Conservation (phyloP, 2,113 vertebrate species). For the Colistium nudipinnis region DNA sequence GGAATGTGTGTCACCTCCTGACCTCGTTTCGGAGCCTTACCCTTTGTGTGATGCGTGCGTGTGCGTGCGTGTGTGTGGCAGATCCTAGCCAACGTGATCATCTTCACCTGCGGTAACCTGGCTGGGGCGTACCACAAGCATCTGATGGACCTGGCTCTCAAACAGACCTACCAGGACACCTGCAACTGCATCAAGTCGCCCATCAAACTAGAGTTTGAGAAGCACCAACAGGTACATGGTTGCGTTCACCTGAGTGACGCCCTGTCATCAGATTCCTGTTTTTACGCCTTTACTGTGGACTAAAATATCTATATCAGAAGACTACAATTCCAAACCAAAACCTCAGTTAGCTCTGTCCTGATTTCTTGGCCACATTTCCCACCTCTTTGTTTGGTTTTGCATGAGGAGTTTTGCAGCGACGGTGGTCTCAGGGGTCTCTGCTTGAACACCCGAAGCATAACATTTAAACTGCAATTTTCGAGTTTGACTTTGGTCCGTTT, state of each 20-base stretch:
- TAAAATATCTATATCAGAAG: too few species aligned
- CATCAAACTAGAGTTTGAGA: slow-evolving; percentile 97
- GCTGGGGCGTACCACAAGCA: slow-evolving; percentile 97
- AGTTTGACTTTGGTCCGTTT: too few species aligned
- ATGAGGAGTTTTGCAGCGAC: too few species aligned
- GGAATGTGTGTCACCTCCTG: slow-evolving; percentile 5
- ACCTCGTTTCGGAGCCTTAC: slow-evolving; percentile 20
- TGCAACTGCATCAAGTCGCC: slow-evolving; percentile 99
- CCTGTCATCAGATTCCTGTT: background rate
- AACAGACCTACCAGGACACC: slow-evolving; percentile 95
- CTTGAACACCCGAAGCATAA: too few species aligned
- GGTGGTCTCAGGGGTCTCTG: too few species aligned
- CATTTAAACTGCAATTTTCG: too few species aligned
- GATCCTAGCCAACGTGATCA: slow-evolving; percentile 96
- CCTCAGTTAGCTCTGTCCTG: too few species aligned
- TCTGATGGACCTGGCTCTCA: slow-evolving; percentile 95
- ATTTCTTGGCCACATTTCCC: too few species aligned
- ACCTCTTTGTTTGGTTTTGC: too few species aligned
- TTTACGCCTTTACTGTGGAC: too few species aligned
- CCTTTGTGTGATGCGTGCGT: slow-evolving; percentile 20
- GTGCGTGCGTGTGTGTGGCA: slow-evolving; percentile 56
- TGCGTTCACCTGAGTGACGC: background rate
- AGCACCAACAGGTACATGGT: slow-evolving; percentile 91
- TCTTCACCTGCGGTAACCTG: slow-evolving; percentile 96
- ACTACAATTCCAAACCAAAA: too few species aligned